Conservation (phyloP, 1,140 invertebrate genomes). For the Drosophila bocki region DNA sequence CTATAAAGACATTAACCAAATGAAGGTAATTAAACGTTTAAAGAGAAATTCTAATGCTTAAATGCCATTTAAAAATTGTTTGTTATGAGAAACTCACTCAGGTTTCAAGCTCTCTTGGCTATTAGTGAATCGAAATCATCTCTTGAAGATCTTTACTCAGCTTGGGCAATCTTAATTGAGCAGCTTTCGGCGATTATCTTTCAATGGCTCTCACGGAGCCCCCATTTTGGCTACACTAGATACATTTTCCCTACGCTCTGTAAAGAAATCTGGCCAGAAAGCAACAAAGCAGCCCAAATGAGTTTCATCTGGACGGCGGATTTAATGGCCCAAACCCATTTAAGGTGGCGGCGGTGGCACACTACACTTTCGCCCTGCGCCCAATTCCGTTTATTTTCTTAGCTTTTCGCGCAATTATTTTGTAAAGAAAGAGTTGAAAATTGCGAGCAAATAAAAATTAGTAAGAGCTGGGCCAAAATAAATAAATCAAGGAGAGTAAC, state of each 20-base stretch:
- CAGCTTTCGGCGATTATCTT: conserved; percentile 60
- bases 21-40: conserved; percentile 7
- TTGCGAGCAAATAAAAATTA: conserved; percentile 63
- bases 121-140: conserved; percentile 22
- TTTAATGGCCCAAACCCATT: conserved; percentile 54
- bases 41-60: conserved; percentile 26
- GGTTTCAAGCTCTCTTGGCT: background rate
- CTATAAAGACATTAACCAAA: conserved; percentile 17
- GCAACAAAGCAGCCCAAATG: conserved; percentile 51
- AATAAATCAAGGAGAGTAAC: conserved; percentile 29
- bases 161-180: conserved; percentile 47
- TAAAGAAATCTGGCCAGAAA: conserved; percentile 50
- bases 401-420: conserved; percentile 57
- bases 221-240: conserved; percentile 36
- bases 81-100: conserved; percentile 8
- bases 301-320: conserved; percentile 48
- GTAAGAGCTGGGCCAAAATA: conserved; percentile 32
- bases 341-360: conserved; percentile 42
- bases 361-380: conserved; percentile 71
- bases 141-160: conserved; percentile 16
- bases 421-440: conserved; percentile 32
- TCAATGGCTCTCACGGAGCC: conserved; percentile 52
- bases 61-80: background rate
- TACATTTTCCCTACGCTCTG: background rate
- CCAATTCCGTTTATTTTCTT: conserved; percentile 46